Evolutionary conservation across 1,140 invertebrate species (phyloP).

Genomic region (Helicoverpa armigera): DNA sequence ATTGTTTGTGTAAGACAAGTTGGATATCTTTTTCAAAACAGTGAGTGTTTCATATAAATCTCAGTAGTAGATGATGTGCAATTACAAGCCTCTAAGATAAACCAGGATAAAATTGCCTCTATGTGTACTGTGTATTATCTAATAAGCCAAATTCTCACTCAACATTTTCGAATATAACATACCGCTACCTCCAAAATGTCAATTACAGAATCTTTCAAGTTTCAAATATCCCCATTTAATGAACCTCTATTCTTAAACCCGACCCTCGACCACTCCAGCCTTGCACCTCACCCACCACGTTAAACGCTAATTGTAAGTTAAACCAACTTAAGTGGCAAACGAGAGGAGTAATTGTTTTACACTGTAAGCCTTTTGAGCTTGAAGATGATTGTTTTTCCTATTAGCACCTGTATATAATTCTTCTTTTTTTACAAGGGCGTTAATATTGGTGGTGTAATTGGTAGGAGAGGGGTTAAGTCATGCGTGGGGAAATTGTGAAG

Average conservation of each 20-base stretch:
- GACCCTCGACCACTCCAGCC: slow-evolving; percentile 36
- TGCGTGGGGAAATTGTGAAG: neutral
- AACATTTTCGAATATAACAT: too few relatives aligned
- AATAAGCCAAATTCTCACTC: too few relatives aligned
- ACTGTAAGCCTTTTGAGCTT: slow-evolving; percentile 53
- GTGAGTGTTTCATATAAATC: too few relatives aligned
- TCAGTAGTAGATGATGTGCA: too few relatives aligned
- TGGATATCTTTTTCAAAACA: too few relatives aligned
- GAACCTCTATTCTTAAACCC: neutral
- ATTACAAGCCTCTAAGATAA: too few relatives aligned
- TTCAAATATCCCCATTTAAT: neutral
- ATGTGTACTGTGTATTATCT: too few relatives aligned
- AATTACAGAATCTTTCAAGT: neutral
- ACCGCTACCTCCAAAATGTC: too few relatives aligned
- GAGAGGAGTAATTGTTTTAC: slow-evolving; percentile 73
- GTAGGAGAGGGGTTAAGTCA: slow-evolving; percentile 4
- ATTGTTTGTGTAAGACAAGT: too few relatives aligned
- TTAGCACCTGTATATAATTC: slow-evolving; percentile 49
- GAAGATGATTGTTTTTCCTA: slow-evolving; percentile 56
- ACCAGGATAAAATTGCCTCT: too few relatives aligned
- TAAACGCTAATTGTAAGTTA: slow-evolving; percentile 67
- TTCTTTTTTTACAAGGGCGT: slow-evolving; percentile 44
- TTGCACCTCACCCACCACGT: slow-evolving; percentile 50
- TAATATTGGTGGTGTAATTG: slow-evolving; percentile 39
- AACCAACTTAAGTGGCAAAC: slow-evolving; percentile 65